Percentiles rank a stretch among this genome's conserved stretches.
Evolutionary conservation across 2,113 vertebrate genomes (phyloP).

Genomic region (Pangasianodon gigas): DNA sequence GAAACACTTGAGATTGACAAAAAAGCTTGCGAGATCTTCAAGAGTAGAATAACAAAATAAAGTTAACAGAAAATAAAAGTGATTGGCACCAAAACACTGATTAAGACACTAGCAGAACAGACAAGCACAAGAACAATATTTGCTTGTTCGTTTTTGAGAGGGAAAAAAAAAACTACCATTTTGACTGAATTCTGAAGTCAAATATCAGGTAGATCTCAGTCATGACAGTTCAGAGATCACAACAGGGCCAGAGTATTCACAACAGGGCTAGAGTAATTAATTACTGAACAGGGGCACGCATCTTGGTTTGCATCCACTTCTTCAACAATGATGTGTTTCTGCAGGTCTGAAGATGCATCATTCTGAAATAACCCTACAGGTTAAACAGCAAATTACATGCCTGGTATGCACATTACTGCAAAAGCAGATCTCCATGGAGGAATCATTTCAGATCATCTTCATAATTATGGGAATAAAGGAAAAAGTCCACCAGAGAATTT

Average conservation of each 20-base stretch:
- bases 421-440: background rate
- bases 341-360: background rate
- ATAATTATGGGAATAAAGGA: background rate
- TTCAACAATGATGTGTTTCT: background rate
- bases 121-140: background rate
- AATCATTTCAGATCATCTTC: background rate
- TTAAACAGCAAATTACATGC: background rate
- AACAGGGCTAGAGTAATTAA: background rate
- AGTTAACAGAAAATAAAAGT: background rate
- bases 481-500: background rate
- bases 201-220: background rate
- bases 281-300: background rate
- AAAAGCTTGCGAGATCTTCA: background rate
- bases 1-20: background rate
- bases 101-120: background rate
- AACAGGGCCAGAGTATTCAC: too few species aligned
- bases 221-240: background rate
- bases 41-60: background rate
- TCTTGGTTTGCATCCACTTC: background rate
- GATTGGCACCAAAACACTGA: conserved; percentile 2
- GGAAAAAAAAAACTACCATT: background rate
- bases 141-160: background rate
- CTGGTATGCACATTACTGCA: background rate
- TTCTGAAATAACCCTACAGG: background rate
- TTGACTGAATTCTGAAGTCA: background rate